These are phyloP conservation scores for Piliocolobus tephrosceles DNA, from an alignment of 2,113 vertebrate genomes.

Conservation along the genomic window DNA sequence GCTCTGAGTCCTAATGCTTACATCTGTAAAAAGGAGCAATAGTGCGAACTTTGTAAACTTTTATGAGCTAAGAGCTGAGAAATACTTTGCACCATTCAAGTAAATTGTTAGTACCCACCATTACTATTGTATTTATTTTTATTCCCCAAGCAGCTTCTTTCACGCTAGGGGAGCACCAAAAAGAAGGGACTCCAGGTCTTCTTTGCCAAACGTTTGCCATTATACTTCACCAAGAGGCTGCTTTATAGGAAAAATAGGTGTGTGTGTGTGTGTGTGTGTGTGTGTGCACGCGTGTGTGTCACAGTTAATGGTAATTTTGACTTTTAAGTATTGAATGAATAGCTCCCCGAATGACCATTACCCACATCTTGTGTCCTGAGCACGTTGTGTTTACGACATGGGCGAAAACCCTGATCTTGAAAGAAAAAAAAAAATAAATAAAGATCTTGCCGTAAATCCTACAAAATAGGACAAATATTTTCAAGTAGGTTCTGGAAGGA, in stretches of 20 bases:
- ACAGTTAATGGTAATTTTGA: neutral
- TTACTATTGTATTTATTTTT: neutral
- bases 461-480: neutral
- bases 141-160: neutral
- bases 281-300: neutral
- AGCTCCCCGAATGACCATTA: neutral
- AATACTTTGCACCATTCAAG: neutral
- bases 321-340: neutral
- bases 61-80: neutral
- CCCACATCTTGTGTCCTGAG: neutral
- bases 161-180: neutral
- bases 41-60: neutral
- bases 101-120: neutral
- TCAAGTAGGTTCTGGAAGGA: neutral
- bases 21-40: neutral
- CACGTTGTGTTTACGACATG: neutral
- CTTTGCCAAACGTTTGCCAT: neutral
- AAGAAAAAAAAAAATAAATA: neutral
- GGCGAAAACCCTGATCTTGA: neutral
- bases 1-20: neutral
- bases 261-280: neutral
- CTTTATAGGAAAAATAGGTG: neutral
- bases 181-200: neutral
- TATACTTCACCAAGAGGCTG: neutral
- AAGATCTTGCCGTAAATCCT: neutral